Percentiles rank a stretch among this genome's conserved stretches.
Conservation (phyloP, 2,113 vertebrate species). For the Phaethon lepturus region DNA sequence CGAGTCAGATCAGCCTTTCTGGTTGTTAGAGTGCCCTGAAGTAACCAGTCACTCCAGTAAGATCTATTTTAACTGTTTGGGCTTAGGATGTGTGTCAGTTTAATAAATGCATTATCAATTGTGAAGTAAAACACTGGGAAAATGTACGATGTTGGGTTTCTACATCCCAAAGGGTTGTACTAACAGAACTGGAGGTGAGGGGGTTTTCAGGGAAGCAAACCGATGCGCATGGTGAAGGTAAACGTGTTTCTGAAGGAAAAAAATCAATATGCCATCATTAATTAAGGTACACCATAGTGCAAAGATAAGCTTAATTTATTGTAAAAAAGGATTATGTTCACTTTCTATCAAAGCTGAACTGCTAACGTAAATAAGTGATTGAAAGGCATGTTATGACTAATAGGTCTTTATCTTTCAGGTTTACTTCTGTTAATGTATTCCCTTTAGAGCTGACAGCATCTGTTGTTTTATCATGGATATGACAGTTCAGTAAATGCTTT, state of each 20-base stretch:
- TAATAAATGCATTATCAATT: not conserved
- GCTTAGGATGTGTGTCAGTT: not conserved
- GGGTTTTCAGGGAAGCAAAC: not conserved
- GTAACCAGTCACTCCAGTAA: not conserved
- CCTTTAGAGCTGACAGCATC: not conserved
- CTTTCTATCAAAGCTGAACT: not conserved
- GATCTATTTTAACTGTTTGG: not conserved
- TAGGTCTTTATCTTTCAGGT: not conserved
- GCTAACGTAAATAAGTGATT: not conserved
- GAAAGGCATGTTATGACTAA: conserved; percentile 16
- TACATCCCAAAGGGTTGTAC: not conserved
- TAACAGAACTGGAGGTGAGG: not conserved
- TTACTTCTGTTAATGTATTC: not conserved
- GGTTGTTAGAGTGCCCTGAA: not conserved
- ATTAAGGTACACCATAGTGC: not conserved
- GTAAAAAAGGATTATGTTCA: not conserved
- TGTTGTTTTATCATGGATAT: conserved; percentile 5
- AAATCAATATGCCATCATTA: not conserved
- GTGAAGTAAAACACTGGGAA: not conserved
- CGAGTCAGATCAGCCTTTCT: not conserved
- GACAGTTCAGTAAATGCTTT: conserved; percentile 34
- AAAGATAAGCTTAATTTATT: not conserved
- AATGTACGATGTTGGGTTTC: not conserved
- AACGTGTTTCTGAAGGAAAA: not conserved
- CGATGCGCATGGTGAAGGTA: not conserved